Conservation (phyloP, 2,797 vertebrate species). For the Crocodylus rhombifer region DNA sequence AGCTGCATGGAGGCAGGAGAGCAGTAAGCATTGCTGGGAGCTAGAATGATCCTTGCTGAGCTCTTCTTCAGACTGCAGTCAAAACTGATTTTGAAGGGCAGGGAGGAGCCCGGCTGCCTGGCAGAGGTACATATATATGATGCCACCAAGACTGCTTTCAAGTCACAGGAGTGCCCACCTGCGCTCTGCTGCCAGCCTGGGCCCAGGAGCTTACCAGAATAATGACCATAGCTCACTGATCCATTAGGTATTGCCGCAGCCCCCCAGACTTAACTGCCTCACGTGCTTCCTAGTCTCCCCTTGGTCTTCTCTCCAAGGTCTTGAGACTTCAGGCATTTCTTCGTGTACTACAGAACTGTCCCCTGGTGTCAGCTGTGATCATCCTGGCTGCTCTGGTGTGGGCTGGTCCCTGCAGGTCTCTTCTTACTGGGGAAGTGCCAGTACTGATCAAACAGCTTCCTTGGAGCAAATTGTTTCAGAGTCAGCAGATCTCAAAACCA, state of each 20-base stretch:
- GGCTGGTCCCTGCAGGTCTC: too few relatives aligned
- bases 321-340: too few relatives aligned
- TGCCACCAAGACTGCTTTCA: neutral
- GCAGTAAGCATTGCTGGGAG: neutral
- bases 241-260: neutral
- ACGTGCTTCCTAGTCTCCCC: too few relatives aligned
- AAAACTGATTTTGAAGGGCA: rapidly evolving
- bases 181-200: rapidly evolving
- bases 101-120: neutral
- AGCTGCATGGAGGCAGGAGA: neutral
- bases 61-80: neutral
- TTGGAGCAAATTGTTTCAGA: too few relatives aligned
- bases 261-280: too few relatives aligned
- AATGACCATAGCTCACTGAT: rapidly evolving
- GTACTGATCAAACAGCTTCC: too few relatives aligned
- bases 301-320: too few relatives aligned
- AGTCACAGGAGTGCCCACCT: neutral
- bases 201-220: neutral
- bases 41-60: rapidly evolving
- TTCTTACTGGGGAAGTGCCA: too few relatives aligned
- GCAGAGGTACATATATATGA: neutral
- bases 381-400: too few relatives aligned
- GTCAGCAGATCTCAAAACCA: too few relatives aligned
- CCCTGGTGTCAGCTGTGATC: too few relatives aligned
- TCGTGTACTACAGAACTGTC: too few relatives aligned